Base-by-base conservation (phyloP, 2,113 vertebrate species). In the Smithornis capensis region DNA sequence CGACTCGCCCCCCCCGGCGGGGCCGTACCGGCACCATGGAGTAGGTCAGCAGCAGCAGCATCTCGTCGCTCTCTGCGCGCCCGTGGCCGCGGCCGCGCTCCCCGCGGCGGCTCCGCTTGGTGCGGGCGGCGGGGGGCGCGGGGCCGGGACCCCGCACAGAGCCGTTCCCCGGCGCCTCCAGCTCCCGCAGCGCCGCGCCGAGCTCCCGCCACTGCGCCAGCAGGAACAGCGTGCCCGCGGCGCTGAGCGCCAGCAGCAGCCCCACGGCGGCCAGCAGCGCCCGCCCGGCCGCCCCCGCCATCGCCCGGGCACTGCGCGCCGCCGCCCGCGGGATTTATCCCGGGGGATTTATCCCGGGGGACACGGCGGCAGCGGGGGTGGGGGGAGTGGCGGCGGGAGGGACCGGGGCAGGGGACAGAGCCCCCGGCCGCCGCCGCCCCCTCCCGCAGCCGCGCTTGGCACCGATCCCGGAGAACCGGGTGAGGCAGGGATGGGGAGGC, bases 1-100 rank as follows among this genome's bases (percentile, higher is more conserved):
- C 12, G 18, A 5, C 5, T 29, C 27, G 38, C 49, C 31, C 24
- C 7, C 40, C 25, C 27, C 37, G 37, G 64, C 37, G 45, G 56
- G 33, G 71, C 71, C 96, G 76, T 98, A 99, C 99, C 98, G 99
- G 99, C 83, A 99, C 98, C 98, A 99, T 98, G 95, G 99, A 99
- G 98, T 99, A 99, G 47, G 98, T 99, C 98, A 99, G 98, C 99
- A 99, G 96, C 98, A 98, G 91, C 59, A 98, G 98, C 98, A 99
- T 97, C 97, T 99, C 99, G 22, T 99, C 98, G 44, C 97, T 96
- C 49, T 98, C 95, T 0, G 96, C 95, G 50, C 98, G 98, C 89
- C 98, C 90, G 81, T 96, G 87, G 11, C 83, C 85, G 91, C 87
- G 98, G 93, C 40, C 96, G 86, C 77, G 97, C 97, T 96, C 95